phyloP scores from a whole-genome alignment of 2,888 invertebrate species.

The Himalopsyche japonica region DNA sequence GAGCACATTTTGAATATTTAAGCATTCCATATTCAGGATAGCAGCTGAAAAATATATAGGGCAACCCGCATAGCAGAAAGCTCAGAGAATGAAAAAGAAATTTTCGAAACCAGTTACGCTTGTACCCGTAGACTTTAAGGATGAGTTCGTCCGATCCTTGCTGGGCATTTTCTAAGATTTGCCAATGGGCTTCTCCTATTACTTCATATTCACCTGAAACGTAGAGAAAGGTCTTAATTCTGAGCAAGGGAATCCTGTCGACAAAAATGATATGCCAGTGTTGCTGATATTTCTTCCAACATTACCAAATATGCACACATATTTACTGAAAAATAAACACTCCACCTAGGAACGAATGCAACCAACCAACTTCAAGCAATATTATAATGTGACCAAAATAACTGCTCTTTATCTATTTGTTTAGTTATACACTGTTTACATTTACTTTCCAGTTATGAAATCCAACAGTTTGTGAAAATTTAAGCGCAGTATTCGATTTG shows the following conservation, averaged over 20 bases:
- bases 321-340: background rate
- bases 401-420: too few species aligned
- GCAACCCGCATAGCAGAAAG: constrained; percentile 59
- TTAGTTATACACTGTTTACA: too few species aligned
- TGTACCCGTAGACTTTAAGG: constrained; percentile 59
- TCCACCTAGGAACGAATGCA: too few species aligned
- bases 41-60: constrained; percentile 61
- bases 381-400: too few species aligned
- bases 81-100: constrained; percentile 58
- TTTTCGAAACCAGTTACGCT: constrained; percentile 52
- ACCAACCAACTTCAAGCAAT: too few species aligned
- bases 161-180: constrained; percentile 54
- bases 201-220: constrained; percentile 60
- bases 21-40: constrained; percentile 59
- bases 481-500: too few species aligned
- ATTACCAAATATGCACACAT: background rate
- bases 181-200: constrained; percentile 60
- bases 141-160: constrained; percentile 54
- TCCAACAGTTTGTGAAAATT: too few species aligned
- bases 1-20: constrained; percentile 61
- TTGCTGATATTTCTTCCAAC: background rate
- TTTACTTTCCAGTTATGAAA: too few species aligned
- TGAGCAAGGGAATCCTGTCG: background rate
- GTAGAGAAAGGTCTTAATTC: background rate
- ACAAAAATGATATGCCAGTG: constrained; percentile 4